A percentile compares a stretch with the other conserved stretches of the same genome.
phyloP scores from a whole-genome alignment of 37 sponge, comb jelly and placozoan genomes.

The Aplysina aerophoba region DNA sequence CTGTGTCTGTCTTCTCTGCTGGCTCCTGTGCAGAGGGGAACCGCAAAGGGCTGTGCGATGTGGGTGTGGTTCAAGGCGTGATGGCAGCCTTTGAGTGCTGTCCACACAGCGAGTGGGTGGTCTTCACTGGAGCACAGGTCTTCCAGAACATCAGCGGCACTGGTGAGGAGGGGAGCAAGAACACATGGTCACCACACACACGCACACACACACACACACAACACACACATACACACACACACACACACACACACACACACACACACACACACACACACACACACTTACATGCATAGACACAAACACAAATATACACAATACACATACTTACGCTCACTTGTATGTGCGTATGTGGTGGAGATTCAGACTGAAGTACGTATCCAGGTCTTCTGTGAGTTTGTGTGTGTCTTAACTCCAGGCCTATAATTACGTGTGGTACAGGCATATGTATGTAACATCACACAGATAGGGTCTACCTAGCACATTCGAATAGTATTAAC shows the following conservation, averaged over 20 bases:
- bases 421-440: background rate
- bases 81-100: constrained; percentile 2
- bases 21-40: background rate
- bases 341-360: background rate
- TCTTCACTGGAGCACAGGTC: constrained; percentile 33
- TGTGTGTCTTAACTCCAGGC: background rate
- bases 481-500: too few relatives aligned
- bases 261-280: too few relatives aligned
- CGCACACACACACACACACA: too few relatives aligned
- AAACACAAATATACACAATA: too few relatives aligned
- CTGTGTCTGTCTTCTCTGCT: background rate
- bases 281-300: too few relatives aligned
- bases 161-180: background rate
- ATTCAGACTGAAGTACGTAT: background rate
- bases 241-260: too few relatives aligned
- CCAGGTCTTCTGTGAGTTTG: too few relatives aligned
- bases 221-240: too few relatives aligned
- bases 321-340: too few relatives aligned
- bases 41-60: background rate
- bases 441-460: background rate
- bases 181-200: too few relatives aligned
- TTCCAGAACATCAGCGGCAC: constrained; percentile 30
- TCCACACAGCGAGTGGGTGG: constrained; percentile 33
- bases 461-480: background rate
- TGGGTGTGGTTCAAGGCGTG: background rate